These are phyloP conservation scores for Prunella strophiata DNA, from an alignment of 2,797 vertebrate species.

Conservation along the genomic window DNA sequence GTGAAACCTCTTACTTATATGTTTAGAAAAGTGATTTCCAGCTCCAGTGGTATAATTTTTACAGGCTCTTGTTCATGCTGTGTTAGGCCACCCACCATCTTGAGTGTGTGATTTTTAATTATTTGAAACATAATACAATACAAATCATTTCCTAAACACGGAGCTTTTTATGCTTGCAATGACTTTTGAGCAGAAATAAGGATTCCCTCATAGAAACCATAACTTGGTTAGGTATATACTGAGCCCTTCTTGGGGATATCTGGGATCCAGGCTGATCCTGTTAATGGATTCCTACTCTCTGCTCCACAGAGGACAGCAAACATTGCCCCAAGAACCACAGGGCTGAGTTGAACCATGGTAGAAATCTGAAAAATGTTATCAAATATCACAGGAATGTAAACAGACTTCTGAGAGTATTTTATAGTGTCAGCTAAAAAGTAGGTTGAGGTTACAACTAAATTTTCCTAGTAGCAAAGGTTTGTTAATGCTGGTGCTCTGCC, in stretches of 20 bases:
- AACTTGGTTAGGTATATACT: neutral
- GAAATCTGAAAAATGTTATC: neutral
- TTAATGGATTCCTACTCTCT: neutral
- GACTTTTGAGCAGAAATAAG: neutral
- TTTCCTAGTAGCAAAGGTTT: neutral
- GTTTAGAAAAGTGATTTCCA: conserved; percentile 5
- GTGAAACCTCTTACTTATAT: neutral
- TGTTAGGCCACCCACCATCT: neutral
- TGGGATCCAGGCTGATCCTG: neutral
- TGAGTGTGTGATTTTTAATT: neutral
- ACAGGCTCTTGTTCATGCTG: neutral
- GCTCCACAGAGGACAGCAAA: neutral
- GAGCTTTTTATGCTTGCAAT: neutral
- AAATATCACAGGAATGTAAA: neutral
- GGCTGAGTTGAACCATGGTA: neutral
- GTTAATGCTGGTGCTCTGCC: neutral
- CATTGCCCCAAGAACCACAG: neutral
- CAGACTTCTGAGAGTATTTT: neutral
- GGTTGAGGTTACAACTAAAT: neutral
- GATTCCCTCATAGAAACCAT: neutral
- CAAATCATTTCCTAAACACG: neutral
- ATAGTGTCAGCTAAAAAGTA: neutral
- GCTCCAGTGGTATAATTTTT: neutral
- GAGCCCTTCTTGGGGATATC: neutral
- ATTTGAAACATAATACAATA: neutral